Percentiles rank a stretch among this genome's conserved stretches.
These are phyloP conservation scores for Zapornia atra DNA, from an alignment of 2,113 vertebrate species.

Conservation along the genomic window DNA sequence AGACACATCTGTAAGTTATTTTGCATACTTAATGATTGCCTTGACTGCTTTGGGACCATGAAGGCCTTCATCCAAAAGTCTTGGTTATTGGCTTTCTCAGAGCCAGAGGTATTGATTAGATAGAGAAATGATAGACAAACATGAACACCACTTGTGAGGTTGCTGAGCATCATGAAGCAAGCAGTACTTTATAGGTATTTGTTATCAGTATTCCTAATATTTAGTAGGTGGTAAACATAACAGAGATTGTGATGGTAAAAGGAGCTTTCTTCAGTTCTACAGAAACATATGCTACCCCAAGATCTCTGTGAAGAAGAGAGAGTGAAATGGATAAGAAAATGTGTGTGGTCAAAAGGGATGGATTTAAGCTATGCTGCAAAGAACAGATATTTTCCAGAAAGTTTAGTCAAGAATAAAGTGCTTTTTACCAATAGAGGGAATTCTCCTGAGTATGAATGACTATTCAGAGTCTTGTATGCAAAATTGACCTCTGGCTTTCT, in stretches of 20 bases:
- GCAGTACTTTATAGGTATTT: background rate
- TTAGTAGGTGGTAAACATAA: background rate
- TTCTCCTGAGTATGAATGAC: background rate
- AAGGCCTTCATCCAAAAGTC: background rate
- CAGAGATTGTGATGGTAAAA: background rate
- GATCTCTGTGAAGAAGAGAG: background rate
- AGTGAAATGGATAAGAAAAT: background rate
- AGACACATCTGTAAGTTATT: background rate
- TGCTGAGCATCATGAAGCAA: background rate
- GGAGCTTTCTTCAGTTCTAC: background rate
- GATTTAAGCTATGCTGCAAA: background rate
- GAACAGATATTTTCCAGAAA: background rate
- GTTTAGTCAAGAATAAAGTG: background rate
- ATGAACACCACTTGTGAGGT: background rate
- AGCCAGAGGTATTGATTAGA: background rate
- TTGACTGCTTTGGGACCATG: background rate
- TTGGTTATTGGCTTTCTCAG: background rate
- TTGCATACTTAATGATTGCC: background rate
- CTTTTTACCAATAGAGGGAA: background rate
- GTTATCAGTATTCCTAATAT: no score
- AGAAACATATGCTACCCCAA: background rate
- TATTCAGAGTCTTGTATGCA: background rate
- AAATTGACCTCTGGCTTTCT: conserved; percentile 3
- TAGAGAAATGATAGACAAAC: background rate
- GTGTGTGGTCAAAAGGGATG: background rate